phyloP scores from a whole-genome alignment of 1,140 invertebrate species.

The Cepaea nemoralis region DNA sequence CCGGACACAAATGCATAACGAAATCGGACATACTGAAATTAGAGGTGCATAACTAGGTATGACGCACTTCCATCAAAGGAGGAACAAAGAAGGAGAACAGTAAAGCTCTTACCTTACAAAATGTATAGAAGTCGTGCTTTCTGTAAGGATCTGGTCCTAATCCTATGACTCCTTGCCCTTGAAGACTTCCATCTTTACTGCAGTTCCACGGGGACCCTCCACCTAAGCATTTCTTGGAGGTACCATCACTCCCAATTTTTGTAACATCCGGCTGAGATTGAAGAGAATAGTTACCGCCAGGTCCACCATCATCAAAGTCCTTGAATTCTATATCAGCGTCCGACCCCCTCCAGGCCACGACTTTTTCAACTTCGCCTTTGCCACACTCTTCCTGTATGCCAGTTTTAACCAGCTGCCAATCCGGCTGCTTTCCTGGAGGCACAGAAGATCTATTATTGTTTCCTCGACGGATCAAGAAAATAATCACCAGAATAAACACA shows the following conservation, averaged over 20 bases:
- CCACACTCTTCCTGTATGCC: conserved; percentile 47
- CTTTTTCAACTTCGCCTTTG: conserved; percentile 42
- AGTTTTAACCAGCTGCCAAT: conserved; percentile 48
- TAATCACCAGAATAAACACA: conserved; percentile 56
- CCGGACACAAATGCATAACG: too few relatives aligned
- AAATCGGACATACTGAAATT: too few relatives aligned
- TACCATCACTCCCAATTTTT: conserved; percentile 29
- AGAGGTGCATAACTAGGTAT: too few relatives aligned
- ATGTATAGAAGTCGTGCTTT: conserved; percentile 52
- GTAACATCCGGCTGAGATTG: conserved; percentile 36
- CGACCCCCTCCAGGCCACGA: conserved; percentile 41
- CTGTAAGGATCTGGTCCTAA: conserved; percentile 47
- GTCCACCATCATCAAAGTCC: not conserved
- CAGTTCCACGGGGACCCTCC: conserved; percentile 4
- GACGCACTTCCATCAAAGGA: too few relatives aligned
- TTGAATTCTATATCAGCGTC: conserved; percentile 39
- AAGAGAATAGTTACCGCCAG: conserved; percentile 15
- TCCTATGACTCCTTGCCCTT: conserved; percentile 12
- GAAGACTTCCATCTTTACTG: not conserved
- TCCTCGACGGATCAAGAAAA: conserved; percentile 52
- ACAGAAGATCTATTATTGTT: conserved; percentile 18
- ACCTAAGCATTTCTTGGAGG: conserved; percentile 30
- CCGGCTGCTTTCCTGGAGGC: conserved; percentile 3
- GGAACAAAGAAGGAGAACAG: too few relatives aligned
- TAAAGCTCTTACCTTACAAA: conserved; percentile 47